These are phyloP conservation scores for Hemibagrus wyckioides DNA, from an alignment of 2,113 vertebrate species.

Conservation along the genomic window DNA sequence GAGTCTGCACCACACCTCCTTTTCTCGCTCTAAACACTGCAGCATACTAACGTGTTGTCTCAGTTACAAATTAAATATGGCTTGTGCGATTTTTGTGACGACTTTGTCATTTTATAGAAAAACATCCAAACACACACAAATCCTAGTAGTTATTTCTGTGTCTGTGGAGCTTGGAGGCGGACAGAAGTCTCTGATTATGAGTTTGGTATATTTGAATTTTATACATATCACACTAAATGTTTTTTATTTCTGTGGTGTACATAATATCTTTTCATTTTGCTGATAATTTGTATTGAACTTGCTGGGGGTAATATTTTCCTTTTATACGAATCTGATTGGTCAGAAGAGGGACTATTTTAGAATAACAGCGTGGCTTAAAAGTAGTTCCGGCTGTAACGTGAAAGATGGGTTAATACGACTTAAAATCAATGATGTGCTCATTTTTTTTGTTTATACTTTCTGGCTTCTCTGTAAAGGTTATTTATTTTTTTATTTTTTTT, in stretches of 20 bases:
- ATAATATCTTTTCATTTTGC: neutral
- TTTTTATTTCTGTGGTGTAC: neutral
- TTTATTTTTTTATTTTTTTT: no score
- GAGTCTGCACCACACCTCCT: neutral
- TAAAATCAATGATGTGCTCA: neutral
- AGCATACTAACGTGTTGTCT: neutral
- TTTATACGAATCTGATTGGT: neutral
- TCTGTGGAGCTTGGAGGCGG: neutral
- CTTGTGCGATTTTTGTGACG: neutral
- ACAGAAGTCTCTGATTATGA: neutral
- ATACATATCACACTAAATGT: neutral
- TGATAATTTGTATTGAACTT: neutral
- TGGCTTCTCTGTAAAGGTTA: no score
- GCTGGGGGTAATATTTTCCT: neutral
- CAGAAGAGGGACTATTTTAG: neutral
- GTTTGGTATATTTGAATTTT: neutral
- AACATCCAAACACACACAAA: constrained; percentile 14
- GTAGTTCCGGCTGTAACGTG: neutral
- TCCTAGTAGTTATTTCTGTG: neutral
- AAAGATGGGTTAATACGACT: neutral
- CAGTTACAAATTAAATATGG: constrained; percentile 14
- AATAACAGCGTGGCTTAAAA: neutral
- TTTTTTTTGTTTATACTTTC: neutral
- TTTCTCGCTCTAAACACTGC: constrained; percentile 13
- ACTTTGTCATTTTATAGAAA: neutral